These are phyloP conservation scores for Cranoglanis bouderius DNA, from an alignment of 2,113 vertebrate species.

Conservation along the genomic window DNA sequence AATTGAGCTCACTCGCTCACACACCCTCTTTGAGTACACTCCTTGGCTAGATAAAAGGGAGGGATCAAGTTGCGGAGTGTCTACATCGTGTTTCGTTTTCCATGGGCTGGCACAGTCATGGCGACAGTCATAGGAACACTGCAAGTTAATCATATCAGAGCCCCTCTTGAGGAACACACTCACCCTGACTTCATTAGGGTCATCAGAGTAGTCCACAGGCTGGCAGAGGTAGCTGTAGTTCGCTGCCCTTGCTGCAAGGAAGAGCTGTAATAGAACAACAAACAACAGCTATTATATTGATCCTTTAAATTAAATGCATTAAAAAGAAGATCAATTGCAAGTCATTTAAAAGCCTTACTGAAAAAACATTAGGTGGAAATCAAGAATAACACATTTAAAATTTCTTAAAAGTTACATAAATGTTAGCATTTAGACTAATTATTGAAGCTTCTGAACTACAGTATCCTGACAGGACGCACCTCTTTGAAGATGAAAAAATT, in stretches of 20 bases:
- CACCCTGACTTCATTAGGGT: constrained; percentile 98
- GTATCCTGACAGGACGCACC: constrained; percentile 70
- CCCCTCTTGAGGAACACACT: constrained; percentile 66
- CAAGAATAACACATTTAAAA: background rate
- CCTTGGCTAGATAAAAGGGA: constrained; percentile 31
- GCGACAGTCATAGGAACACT: background rate
- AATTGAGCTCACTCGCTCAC: constrained; percentile 28
- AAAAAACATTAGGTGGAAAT: background rate
- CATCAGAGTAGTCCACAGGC: constrained; percentile 91
- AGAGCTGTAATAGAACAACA: constrained; percentile 73
- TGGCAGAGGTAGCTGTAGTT: constrained; percentile 98
- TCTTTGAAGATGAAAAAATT: constrained; percentile 99
- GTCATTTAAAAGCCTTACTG: background rate
- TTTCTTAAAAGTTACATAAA: background rate
- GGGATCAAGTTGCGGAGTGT: constrained; percentile 57
- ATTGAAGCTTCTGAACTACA: background rate
- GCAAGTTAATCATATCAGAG: constrained; percentile 26
- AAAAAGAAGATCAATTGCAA: background rate
- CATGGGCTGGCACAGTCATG: background rate
- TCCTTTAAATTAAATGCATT: background rate
- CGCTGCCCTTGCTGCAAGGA: constrained; percentile 88
- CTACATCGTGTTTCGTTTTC: constrained; percentile 35
- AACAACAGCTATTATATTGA: background rate
- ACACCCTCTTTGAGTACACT: constrained; percentile 10
- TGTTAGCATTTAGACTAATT: background rate